phyloP scores from a whole-genome alignment of 2,113 vertebrate species.

The Ciconia boyciana region DNA sequence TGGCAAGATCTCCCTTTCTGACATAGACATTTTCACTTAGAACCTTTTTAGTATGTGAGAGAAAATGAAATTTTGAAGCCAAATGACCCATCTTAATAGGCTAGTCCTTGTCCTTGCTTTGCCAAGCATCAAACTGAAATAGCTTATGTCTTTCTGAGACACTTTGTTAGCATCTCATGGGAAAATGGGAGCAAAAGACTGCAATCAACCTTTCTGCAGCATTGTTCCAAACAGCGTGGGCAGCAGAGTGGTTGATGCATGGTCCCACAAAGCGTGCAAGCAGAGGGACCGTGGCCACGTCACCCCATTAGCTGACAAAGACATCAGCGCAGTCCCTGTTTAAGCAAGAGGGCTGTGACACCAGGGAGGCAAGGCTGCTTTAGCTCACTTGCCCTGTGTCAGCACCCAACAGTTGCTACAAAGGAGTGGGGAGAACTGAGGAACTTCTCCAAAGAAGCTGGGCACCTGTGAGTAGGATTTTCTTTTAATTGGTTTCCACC shows the following conservation, averaged over 20 bases:
- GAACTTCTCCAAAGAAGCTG: background rate
- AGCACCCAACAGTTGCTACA: background rate
- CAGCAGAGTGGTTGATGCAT: background rate
- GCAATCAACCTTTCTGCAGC: background rate
- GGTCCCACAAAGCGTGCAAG: background rate
- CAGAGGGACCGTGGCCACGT: background rate
- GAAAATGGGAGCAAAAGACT: background rate
- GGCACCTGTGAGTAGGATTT: background rate
- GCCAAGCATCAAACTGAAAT: background rate
- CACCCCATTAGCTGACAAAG: background rate
- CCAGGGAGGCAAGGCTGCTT: background rate
- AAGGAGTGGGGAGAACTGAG: background rate
- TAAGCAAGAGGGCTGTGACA: background rate
- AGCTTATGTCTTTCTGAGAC: background rate
- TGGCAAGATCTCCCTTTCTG: background rate
- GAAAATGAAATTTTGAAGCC: background rate
- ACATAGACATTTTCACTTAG: background rate
- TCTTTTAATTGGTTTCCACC: conserved; percentile 23
- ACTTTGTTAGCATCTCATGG: background rate
- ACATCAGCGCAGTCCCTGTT: background rate
- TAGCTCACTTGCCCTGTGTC: background rate
- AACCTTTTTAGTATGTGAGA: background rate
- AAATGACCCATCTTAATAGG: background rate
- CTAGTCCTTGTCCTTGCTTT: background rate
- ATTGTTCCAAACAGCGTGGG: rapidly evolving